Conservation (phyloP, 1,140 invertebrate genomes). For the Brachionus paranguensis region DNA sequence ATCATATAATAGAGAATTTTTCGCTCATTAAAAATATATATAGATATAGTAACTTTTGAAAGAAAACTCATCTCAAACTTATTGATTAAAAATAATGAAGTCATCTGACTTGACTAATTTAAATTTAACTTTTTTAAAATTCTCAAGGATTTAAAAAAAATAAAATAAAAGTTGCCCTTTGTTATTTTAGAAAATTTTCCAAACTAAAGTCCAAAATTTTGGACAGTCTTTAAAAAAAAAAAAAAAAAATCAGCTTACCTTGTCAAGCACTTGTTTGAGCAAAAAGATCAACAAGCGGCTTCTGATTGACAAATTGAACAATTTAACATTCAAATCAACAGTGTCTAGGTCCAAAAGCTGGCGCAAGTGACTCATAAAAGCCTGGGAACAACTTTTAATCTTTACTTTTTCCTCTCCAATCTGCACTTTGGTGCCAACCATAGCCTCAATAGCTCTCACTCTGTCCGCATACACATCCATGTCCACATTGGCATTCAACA, state of each 20-base stretch:
- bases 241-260: not conserved
- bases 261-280: not conserved
- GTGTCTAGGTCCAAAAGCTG: not conserved
- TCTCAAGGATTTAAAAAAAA: too few species aligned
- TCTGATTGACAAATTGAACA: constrained; percentile 7
- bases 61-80: too few species aligned
- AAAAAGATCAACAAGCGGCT: not conserved
- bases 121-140: too few species aligned
- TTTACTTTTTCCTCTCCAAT: not conserved
- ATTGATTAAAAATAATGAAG: too few species aligned
- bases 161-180: too few species aligned
- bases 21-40: too few species aligned
- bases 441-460: too few species aligned
- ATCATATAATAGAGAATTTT: too few species aligned
- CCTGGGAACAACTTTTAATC: not conserved
- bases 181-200: too few species aligned
- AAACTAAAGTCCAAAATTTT: too few species aligned
- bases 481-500: not conserved
- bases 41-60: too few species aligned
- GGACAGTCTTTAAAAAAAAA: not conserved
- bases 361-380: not conserved
- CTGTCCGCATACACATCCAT: not conserved
- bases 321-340: not conserved
- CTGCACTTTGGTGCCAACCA: not conserved
- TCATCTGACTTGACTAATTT: too few species aligned